phyloP scores from a whole-genome alignment of 2,113 vertebrate species.

The Tapirus terrestris region DNA sequence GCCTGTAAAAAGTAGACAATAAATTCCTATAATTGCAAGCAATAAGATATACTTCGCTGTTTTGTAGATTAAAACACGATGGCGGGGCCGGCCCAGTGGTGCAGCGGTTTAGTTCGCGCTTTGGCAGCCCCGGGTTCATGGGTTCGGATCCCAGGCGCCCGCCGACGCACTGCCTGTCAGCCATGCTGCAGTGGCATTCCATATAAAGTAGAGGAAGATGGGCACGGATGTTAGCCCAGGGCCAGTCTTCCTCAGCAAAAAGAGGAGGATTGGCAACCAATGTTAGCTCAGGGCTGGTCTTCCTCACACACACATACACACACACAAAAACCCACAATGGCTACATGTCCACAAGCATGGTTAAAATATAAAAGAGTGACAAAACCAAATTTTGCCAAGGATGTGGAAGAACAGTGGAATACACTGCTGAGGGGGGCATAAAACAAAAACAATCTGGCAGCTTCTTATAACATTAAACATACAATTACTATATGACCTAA shows the following conservation, averaged over 20 bases:
- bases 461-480: not conserved
- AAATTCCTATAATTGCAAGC: constrained; percentile 32
- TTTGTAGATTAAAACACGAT: not conserved
- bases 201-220: no score
- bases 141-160: no score
- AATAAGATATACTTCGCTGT: not conserved
- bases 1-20: constrained; percentile 22
- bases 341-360: not conserved
- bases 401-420: not conserved
- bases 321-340: not conserved
- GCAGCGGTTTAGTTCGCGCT: no score
- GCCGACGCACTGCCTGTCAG: no score
- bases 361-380: not conserved
- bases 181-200: no score
- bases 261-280: no score
- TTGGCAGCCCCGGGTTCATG: no score
- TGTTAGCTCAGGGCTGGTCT: no score
- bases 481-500: not conserved
- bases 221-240: no score
- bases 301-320: no score
- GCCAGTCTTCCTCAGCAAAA: no score
- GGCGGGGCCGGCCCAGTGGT: not conserved
- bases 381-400: constrained; percentile 26
- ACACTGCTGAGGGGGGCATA: not conserved
- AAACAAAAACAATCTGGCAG: not conserved